These are phyloP conservation scores for Chloroclysta siterata DNA, from an alignment of 2,888 invertebrate genomes.

Conservation along the genomic window DNA sequence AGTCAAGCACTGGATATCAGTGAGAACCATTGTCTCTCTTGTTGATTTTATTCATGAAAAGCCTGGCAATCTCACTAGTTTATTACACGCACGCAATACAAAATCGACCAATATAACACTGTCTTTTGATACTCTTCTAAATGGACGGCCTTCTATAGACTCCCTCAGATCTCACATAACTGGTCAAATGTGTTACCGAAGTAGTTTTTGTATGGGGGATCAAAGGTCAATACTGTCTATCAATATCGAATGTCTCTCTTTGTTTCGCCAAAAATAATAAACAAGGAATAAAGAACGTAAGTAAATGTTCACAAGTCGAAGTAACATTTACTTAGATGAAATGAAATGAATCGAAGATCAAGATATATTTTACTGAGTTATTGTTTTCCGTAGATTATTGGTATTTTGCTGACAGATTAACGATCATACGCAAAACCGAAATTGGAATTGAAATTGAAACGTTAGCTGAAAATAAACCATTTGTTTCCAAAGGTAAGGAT, in stretches of 20 bases:
- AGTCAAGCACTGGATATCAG: too few species aligned
- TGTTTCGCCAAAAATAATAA: slow-evolving; percentile 29
- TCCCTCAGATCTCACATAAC: slow-evolving; percentile 15
- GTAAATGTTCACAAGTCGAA: slow-evolving; percentile 4
- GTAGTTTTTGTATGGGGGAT: slow-evolving; percentile 31
- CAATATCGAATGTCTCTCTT: slow-evolving; percentile 31
- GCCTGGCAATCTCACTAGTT: slow-evolving; percentile 16
- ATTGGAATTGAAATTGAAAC: too few species aligned
- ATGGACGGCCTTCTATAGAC: background rate
- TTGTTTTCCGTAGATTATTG: background rate
- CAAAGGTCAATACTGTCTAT: slow-evolving; percentile 33
- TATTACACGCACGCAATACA: slow-evolving; percentile 21
- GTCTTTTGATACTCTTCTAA: background rate
- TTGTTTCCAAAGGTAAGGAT: background rate
- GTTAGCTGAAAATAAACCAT: too few species aligned
- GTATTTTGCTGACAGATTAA: background rate
- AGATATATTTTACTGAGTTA: background rate
- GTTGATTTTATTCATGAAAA: slow-evolving; percentile 20
- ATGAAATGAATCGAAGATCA: background rate
- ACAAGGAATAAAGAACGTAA: slow-evolving; percentile 17
- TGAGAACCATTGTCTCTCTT: background rate
- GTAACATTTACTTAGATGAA: slow-evolving; percentile 14
- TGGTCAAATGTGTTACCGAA: slow-evolving; percentile 26
- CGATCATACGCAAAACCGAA: too few species aligned
- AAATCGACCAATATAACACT: slow-evolving; percentile 19